Evolutionary conservation across 1,140 invertebrate genomes (phyloP).

Genomic region (Drosophila malerkotliana): DNA sequence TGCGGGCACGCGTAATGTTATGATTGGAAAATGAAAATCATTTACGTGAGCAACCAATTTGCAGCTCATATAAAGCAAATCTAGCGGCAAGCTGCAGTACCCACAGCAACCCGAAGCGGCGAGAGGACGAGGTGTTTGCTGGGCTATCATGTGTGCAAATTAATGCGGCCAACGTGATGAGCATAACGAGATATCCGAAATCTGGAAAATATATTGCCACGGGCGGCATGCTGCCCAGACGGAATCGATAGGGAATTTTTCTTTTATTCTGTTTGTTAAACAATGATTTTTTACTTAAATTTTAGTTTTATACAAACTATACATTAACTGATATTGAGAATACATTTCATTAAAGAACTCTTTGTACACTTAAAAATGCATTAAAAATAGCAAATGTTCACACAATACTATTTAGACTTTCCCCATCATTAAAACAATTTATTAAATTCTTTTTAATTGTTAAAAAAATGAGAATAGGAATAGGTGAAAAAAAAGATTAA

Average conservation of each 20-base stretch:
- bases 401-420: no score
- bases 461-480: no score
- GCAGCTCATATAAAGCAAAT: constrained; percentile 74
- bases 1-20: constrained; percentile 74
- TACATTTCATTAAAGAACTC: neutral
- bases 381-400: neutral
- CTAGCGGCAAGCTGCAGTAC: constrained; percentile 62
- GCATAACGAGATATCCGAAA: constrained; percentile 57
- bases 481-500: no score
- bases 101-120: neutral
- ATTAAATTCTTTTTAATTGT: no score
- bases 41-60: constrained; percentile 77
- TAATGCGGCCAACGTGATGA: constrained; percentile 67
- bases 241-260: neutral
- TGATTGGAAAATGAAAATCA: constrained; percentile 83
- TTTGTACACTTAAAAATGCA: neutral
- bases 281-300: neutral
- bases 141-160: constrained; percentile 67
- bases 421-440: no score
- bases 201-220: constrained; percentile 30
- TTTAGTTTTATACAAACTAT: neutral
- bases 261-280: neutral
- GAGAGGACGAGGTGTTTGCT: neutral
- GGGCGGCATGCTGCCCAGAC: constrained; percentile 18
- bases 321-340: neutral